phyloP scores from a whole-genome alignment of 2,113 vertebrate species.

The Indicator maculatus region DNA sequence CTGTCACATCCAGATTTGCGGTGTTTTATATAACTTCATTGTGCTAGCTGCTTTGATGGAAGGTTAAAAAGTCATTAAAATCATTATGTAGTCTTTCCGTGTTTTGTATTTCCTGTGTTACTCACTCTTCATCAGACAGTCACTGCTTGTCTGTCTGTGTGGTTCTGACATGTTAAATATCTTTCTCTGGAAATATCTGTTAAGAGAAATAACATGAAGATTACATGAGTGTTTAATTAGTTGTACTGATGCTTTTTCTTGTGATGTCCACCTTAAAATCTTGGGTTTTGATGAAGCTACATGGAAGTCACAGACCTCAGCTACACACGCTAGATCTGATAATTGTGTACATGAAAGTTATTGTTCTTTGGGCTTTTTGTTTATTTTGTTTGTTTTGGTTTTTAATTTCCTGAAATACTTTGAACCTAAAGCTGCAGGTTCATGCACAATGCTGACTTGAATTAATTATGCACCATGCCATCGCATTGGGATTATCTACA shows the following conservation, averaged over 20 bases:
- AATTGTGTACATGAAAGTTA: fast-evolving
- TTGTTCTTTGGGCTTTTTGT: too few species aligned
- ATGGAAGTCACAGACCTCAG: background rate
- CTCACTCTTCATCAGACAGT: background rate
- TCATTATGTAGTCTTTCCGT: background rate
- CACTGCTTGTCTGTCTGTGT: background rate
- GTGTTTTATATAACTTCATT: background rate
- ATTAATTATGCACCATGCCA: background rate
- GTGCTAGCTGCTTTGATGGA: background rate
- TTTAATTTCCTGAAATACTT: background rate
- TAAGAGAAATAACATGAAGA: background rate
- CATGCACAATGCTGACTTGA: background rate
- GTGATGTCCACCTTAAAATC: background rate
- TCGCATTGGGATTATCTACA: background rate
- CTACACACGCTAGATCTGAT: background rate
- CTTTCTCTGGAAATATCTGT: background rate
- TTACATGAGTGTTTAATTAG: background rate
- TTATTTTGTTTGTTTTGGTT: background rate
- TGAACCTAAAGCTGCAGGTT: background rate
- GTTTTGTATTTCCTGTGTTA: background rate
- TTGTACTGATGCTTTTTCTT: background rate
- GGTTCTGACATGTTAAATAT: background rate
- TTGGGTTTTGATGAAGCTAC: background rate
- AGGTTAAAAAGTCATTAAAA: background rate
- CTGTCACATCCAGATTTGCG: background rate